Conservation (phyloP, 37 sponge, comb jelly and placozoan species). For the Mnemiopsis leidyi region DNA sequence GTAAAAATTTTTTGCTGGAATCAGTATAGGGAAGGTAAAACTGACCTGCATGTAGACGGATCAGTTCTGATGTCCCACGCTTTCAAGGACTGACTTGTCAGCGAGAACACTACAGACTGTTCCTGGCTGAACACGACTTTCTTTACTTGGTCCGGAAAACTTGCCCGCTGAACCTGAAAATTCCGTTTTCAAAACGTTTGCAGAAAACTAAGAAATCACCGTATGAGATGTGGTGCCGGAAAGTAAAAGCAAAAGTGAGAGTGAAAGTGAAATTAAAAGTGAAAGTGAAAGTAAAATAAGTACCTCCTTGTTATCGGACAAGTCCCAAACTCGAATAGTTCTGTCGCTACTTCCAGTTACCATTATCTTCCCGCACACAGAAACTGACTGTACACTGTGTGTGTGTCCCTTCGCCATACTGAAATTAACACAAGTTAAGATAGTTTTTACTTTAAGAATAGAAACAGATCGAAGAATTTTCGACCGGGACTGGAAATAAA, state of each 20-base stretch:
- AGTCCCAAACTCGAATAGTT: constrained; percentile 56
- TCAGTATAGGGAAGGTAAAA: no score
- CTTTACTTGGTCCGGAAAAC: constrained; percentile 39
- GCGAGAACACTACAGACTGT: not conserved
- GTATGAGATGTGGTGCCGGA: no score
- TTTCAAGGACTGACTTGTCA: constrained; percentile 52
- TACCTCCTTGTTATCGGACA: constrained; percentile 40
- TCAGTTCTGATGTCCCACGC: constrained; percentile 61
- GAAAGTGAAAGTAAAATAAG: not conserved
- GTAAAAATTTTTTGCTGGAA: no score
- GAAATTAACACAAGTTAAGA: no score
- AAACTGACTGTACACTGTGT: constrained; percentile 53
- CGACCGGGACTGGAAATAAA: no score
- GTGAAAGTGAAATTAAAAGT: no score
- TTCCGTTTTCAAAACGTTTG: no score
- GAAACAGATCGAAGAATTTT: no score
- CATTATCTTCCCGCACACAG: constrained; percentile 23
- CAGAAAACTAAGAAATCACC: no score
- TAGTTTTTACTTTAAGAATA: no score
- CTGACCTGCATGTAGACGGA: constrained; percentile 6
- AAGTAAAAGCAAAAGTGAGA: no score
- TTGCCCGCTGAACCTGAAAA: constrained; percentile 13
- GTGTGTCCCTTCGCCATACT: constrained; percentile 65
- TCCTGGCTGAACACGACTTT: constrained; percentile 33
- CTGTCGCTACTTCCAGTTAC: constrained; percentile 52